These are phyloP conservation scores for Ashinkailepas kermadecensis DNA, from an alignment of 2,888 invertebrate species.

Conservation along the genomic window DNA sequence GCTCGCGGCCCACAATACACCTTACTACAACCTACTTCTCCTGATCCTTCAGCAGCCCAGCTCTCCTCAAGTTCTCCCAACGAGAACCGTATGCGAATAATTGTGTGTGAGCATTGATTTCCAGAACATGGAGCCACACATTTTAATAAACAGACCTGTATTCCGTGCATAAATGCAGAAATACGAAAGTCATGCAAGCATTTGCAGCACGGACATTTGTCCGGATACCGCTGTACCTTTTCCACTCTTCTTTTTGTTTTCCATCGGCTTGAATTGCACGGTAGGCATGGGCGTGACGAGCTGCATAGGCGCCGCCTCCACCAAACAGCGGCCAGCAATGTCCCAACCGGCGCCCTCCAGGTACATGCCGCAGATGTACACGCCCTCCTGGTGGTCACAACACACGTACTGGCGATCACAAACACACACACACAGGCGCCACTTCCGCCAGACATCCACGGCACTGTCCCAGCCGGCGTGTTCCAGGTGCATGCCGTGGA, in stretches of 20 bases:
- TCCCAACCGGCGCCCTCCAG: slow-evolving; percentile 97
- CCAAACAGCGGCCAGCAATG: slow-evolving; percentile 76
- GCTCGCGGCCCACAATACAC: too few species aligned
- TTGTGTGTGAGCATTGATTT: too few species aligned
- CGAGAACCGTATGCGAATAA: too few species aligned
- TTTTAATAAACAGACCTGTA: too few species aligned
- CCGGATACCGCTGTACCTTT: slow-evolving; percentile 2
- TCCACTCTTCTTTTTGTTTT: slow-evolving; percentile 3
- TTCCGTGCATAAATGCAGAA: too few species aligned
- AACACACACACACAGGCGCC: slow-evolving; percentile 58
- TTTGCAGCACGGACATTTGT: too few species aligned
- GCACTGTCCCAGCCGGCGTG: slow-evolving; percentile 90
- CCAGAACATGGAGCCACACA: too few species aligned
- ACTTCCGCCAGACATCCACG: slow-evolving; percentile 85
- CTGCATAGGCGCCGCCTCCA: slow-evolving; percentile 85
- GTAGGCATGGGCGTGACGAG: slow-evolving; percentile 89
- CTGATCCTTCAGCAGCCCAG: too few species aligned
- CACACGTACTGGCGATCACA: too few species aligned
- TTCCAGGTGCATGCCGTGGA: slow-evolving; percentile 85
- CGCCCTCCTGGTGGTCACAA: slow-evolving; percentile 41
- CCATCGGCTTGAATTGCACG: slow-evolving; percentile 67
- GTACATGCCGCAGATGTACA: slow-evolving; percentile 49
- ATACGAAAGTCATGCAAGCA: too few species aligned
- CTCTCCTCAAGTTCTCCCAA: too few species aligned
- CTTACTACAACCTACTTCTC: too few species aligned